Evolutionary conservation across 2,113 vertebrate genomes (phyloP), one percentile per base, ranked within the genome.

Genomic region (Lontra canadensis): DNA sequence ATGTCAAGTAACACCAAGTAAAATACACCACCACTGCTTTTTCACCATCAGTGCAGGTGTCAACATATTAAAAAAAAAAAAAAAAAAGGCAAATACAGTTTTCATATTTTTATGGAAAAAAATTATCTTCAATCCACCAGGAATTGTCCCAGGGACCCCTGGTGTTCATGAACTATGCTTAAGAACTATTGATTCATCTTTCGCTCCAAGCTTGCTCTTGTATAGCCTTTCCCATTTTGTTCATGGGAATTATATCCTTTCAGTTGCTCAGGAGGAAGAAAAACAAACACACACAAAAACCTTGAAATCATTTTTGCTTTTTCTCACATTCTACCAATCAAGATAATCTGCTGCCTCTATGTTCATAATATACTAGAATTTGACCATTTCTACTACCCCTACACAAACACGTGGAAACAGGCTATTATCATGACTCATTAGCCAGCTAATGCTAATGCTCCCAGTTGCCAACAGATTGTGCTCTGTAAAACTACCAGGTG

Each of bases 391-490:
- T 94, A 73, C 31, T 65, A 3, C 20, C 7, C 29, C 3, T 31
- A 71, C 49, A 42, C 39, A 74, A n/a, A 39, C 26, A 71, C 52
- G 13, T 1, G 57, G 44, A 81, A 74, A 69, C 11, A 59, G 63
- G 76, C 31, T 31, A 88, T 95, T 85, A 84, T 36, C 61, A 52
- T 81, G 96, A 91, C 57, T 88, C 94, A 76, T 95, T 85, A 95
- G 47, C 86, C 39, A n/a, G 49, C 42, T 93, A 88, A 78, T 78
- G 42, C 42, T 31, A 91, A 88, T 94, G 36, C 6, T 47, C 26
- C 76, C 47, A 18, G 3, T 85, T 95, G 61, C 57, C 73, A 94
- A 71, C 34, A 65, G 36, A 88, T 63, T 81, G 17, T 93, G 42
- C 59, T 61, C n/a, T 25, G 21, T 69, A 88, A 83, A 82, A 39